phyloP scores from a whole-genome alignment of 2,888 invertebrate species.

The Drosophila pseudotalamancana region DNA sequence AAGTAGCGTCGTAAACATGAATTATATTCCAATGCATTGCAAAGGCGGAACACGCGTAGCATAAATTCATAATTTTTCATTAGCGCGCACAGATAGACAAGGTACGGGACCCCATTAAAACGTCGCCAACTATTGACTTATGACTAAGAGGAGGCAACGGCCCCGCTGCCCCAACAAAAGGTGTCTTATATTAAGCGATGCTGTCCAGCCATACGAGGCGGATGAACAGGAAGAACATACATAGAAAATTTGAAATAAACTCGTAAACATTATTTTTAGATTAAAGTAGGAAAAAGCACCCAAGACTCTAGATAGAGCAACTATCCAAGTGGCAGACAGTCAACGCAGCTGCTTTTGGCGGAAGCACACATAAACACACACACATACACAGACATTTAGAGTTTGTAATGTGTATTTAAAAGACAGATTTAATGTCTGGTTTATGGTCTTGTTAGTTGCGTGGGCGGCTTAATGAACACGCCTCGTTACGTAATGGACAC shows the following conservation, averaged over 20 bases:
- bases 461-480: conserved; percentile 52
- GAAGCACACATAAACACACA: conserved; percentile 8
- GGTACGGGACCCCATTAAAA: conserved; percentile 64
- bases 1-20: conserved; percentile 37
- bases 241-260: conserved; percentile 63
- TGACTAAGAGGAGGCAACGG: conserved; percentile 51
- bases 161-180: conserved; percentile 31
- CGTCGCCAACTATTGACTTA: conserved; percentile 76
- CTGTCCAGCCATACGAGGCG: conserved; percentile 32
- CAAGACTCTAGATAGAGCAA: conserved; percentile 21
- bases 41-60: conserved; percentile 14
- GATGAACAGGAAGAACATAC: conserved; percentile 44
- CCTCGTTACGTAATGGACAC: conserved; percentile 42
- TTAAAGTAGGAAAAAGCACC: conserved; percentile 8
- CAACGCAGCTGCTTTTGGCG: conserved; percentile 22
- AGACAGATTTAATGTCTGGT: conserved; percentile 39
- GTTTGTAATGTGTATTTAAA: not conserved
- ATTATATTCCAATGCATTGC: conserved; percentile 39
- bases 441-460: conserved; percentile 21
- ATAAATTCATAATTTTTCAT: conserved; percentile 76
- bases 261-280: conserved; percentile 73
- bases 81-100: conserved; percentile 52
- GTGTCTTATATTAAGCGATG: conserved; percentile 62
- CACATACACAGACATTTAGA: not conserved
- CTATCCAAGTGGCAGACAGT: conserved; percentile 22